phyloP scores from a whole-genome alignment of 2,113 vertebrate species.

The Pangasianodon hypophthalmus region DNA sequence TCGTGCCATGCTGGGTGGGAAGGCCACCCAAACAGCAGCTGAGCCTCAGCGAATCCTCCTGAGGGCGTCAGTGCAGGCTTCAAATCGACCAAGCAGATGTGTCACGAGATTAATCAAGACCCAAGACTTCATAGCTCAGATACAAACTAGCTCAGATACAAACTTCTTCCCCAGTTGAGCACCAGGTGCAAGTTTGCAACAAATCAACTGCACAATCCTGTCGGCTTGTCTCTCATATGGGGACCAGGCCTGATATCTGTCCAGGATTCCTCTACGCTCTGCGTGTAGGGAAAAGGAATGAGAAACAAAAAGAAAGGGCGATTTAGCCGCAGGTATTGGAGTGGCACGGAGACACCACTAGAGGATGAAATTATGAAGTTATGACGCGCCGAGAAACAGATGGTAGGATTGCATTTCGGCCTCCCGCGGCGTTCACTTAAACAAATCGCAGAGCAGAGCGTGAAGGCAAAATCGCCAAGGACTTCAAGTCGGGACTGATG shows the following conservation, averaged over 20 bases:
- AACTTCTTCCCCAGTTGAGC: background rate
- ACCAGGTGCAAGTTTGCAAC: constrained; percentile 50
- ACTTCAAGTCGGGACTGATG: constrained; percentile 29
- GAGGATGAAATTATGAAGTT: constrained; percentile 45
- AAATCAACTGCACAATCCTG: constrained; percentile 48
- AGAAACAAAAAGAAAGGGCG: constrained; percentile 17
- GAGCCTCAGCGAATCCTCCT: constrained; percentile 33
- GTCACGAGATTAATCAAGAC: constrained; percentile 40
- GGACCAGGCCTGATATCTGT: constrained; percentile 11
- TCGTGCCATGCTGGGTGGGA: constrained; percentile 3
- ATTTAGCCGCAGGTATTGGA: constrained; percentile 41
- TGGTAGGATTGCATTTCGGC: constrained; percentile 32
- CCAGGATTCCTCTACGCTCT: constrained; percentile 2
- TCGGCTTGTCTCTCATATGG: constrained; percentile 23
- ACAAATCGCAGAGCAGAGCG: constrained; percentile 41
- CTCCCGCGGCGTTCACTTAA: constrained; percentile 33
- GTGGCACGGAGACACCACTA: constrained; percentile 29
- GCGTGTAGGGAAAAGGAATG: background rate
- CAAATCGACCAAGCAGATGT: constrained; percentile 48
- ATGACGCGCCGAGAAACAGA: constrained; percentile 40
- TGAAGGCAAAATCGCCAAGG: constrained; percentile 46
- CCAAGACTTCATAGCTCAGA: constrained; percentile 12
- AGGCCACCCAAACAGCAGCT: constrained; percentile 51
- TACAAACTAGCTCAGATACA: constrained; percentile 14
- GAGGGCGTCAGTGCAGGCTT: constrained; percentile 16